Evolutionary conservation across 2,888 invertebrate species (phyloP).

Genomic region (Acleris holmiana): DNA sequence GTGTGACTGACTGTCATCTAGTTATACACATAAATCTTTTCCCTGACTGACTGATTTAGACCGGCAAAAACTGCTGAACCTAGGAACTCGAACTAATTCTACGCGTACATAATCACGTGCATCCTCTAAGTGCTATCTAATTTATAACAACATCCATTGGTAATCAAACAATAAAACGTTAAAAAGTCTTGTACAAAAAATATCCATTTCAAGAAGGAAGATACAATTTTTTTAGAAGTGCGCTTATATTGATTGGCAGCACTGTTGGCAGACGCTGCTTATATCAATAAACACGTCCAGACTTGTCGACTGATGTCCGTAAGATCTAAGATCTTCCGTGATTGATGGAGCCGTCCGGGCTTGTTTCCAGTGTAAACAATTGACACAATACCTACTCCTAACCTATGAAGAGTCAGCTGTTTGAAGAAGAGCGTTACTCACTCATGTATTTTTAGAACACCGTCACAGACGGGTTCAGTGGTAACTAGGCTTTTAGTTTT

Average conservation of each 20-base stretch:
- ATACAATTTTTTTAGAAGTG: not conserved
- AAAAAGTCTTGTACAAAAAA: no score
- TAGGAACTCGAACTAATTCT: no score
- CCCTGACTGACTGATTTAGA: no score
- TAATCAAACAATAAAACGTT: no score
- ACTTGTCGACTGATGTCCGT: slow-evolving; percentile 34
- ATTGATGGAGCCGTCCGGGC: slow-evolving; percentile 30
- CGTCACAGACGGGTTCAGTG: slow-evolving; percentile 10
- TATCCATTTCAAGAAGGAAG: not conserved
- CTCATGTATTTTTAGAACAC: slow-evolving; percentile 31
- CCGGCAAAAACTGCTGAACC: no score
- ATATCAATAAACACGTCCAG: slow-evolving; percentile 27
- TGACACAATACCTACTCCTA: slow-evolving; percentile 20
- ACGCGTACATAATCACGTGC: no score
- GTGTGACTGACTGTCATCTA: no score
- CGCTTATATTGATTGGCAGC: slow-evolving; percentile 16
- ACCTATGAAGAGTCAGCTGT: slow-evolving; percentile 19
- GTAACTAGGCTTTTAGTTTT: slow-evolving; percentile 27
- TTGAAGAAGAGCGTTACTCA: slow-evolving; percentile 28
- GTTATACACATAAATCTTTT: no score
- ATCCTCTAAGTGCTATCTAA: no score
- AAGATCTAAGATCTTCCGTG: slow-evolving; percentile 14
- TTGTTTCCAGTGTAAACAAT: slow-evolving; percentile 33
- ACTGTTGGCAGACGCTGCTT: slow-evolving; percentile 26
- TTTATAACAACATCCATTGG: no score